phyloP scores from a whole-genome alignment of 2,113 vertebrate genomes.

The Thryonomys swinderianus region DNA sequence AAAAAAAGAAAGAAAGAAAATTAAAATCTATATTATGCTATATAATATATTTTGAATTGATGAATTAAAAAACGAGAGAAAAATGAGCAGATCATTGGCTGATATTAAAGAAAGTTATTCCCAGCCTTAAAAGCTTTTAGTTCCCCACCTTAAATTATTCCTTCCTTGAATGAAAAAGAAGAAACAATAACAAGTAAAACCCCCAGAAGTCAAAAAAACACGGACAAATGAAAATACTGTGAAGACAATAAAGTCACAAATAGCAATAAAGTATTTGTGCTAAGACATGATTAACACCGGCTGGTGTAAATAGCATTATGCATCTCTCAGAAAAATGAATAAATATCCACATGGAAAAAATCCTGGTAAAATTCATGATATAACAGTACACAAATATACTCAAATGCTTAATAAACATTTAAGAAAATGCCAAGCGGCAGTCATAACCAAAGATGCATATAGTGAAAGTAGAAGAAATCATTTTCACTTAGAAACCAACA shows the following conservation, averaged over 20 bases:
- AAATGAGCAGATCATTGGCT: background rate
- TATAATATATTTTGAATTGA: background rate
- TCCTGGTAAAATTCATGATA: background rate
- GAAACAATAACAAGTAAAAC: background rate
- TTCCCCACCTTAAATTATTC: background rate
- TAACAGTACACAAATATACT: background rate
- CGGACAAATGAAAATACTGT: background rate
- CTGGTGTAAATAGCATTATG: background rate
- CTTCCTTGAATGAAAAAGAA: background rate
- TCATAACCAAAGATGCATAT: background rate
- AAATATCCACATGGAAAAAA: background rate
- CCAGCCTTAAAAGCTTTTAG: background rate
- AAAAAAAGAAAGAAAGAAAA: background rate
- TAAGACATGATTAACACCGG: background rate
- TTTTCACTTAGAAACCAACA: background rate
- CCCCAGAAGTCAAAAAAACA: background rate
- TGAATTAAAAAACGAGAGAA: constrained; percentile 24
- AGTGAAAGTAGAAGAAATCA: constrained; percentile 27
- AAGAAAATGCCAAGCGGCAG: background rate
- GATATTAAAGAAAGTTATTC: background rate
- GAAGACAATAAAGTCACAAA: background rate
- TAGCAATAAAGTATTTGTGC: background rate
- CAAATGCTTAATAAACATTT: constrained; percentile 12
- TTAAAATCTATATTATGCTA: background rate
- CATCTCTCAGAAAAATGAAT: background rate